Evolutionary conservation across 2,888 invertebrate genomes (phyloP).

Genomic region (Prenolepis imparis): DNA sequence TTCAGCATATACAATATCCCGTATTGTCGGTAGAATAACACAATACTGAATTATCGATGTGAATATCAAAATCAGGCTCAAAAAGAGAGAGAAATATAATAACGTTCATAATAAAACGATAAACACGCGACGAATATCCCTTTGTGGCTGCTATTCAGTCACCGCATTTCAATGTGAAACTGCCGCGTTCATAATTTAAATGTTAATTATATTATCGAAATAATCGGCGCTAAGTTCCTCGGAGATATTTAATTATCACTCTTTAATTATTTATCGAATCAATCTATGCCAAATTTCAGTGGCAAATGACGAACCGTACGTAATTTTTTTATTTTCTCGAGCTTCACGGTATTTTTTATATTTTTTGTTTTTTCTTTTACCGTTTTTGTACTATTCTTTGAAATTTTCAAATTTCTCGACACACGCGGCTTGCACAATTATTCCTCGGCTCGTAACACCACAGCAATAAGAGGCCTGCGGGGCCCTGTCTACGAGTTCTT

Average conservation of each 20-base stretch:
- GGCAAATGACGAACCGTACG: neutral
- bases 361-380: neutral
- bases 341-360: neutral
- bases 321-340: neutral
- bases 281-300: neutral
- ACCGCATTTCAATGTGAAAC: slow-evolving; percentile 55
- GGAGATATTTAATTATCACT: slow-evolving; percentile 52
- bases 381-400: neutral
- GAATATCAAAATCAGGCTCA: slow-evolving; percentile 55
- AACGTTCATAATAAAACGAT: slow-evolving; percentile 31
- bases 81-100: slow-evolving; percentile 7
- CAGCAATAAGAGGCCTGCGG: slow-evolving; percentile 19
- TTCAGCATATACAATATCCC: neutral
- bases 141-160: slow-evolving; percentile 47
- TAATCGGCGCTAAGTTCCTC: slow-evolving; percentile 29
- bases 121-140: slow-evolving; percentile 50
- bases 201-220: slow-evolving; percentile 60
- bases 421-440: slow-evolving; percentile 15
- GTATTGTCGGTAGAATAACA: slow-evolving; percentile 31
- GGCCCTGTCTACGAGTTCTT: slow-evolving; percentile 21
- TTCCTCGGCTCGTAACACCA: slow-evolving; percentile 11
- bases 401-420: slow-evolving; percentile 2
- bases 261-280: slow-evolving; percentile 53
- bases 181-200: slow-evolving; percentile 45
- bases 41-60: slow-evolving; percentile 42